Conservation (phyloP, 2,888 invertebrate genomes). For the Hoplodrina ambigua region DNA sequence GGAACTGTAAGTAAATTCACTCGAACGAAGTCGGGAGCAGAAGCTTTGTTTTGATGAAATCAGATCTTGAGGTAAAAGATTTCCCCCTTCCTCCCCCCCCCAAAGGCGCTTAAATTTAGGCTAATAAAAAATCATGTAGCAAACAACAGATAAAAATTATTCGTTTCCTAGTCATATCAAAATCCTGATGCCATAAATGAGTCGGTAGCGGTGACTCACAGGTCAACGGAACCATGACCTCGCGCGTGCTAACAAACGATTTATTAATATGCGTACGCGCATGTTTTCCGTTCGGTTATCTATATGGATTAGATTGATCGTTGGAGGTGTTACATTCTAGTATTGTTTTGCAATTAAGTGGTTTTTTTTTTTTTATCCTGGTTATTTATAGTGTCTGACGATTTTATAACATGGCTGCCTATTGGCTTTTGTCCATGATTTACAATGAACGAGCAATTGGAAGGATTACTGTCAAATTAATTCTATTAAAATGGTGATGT, state of each 20-base stretch:
- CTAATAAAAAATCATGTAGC: background rate
- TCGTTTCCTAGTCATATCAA: constrained; percentile 29
- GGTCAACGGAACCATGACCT: constrained; percentile 77
- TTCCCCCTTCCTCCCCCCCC: too few species aligned
- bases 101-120: background rate
- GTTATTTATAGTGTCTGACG: background rate
- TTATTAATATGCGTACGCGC: constrained; percentile 51
- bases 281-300: constrained; percentile 48
- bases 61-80: too few species aligned
- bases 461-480: too few species aligned
- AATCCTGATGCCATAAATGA: constrained; percentile 43
- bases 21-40: too few species aligned
- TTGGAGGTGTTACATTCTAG: constrained; percentile 33
- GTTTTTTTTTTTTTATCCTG: constrained; percentile 8
- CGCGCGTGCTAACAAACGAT: constrained; percentile 60
- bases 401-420: background rate
- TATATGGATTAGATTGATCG: constrained; percentile 52
- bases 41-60: too few species aligned
- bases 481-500: too few species aligned
- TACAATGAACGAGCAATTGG: too few species aligned
- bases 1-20: too few species aligned
- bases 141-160: constrained; percentile 17
- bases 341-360: constrained; percentile 23
- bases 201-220: constrained; percentile 70
- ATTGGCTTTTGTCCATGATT: too few species aligned